Evolutionary conservation across 37 sponge, comb jelly and placozoan species (phyloP), one percentile per base, ranked within the genome.

Genomic region (Spongilla lacustris): DNA sequence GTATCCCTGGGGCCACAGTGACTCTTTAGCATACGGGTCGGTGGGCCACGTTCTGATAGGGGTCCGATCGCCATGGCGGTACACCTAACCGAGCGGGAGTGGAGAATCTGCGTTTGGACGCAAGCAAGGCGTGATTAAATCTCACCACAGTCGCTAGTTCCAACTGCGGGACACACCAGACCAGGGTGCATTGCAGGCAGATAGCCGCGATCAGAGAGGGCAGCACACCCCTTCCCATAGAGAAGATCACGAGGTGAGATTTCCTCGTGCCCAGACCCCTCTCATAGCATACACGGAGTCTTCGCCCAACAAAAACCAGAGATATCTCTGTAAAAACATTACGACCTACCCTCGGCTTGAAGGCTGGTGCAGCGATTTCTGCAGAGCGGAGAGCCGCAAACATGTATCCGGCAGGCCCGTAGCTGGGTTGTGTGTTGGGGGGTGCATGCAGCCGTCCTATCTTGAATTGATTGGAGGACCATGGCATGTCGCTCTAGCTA

Each of bases 11-110:
- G 94, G 94, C 99, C 99, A 99, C 67, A 71, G 78, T 8, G 68
- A 30, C 28, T 80, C 87, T 0, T 50, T 32, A 10, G 19, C 58
- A 46, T 91, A 86, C 6, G 69, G 72, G 75, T 95, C 92, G 26
- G 33, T 91, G 24, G 98, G 96, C 49, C 76, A 97, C 26, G 85
- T 75, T 24, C 26, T 76, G 3, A 89, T 82, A 0, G 99, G 95
- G 50, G 96, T 89, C 8, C 99, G 91, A 73, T 95, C 99, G 22
- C 99, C 99, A 88, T 99, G 99, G 67, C 98, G 92, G 83, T 90
- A 97, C 68, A 99, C 82, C 98, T 98, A 41, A 41, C 38, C 6
- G 27, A 41, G 31, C 3, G 35, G n/a, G 23, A 6, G 76, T 12
- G 26, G 11, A 35, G n/a, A n/a, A n/a, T n/a, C n/a, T n/a, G n/a